A percentile compares a stretch with the other conserved stretches of the same genome.
These are phyloP conservation scores for Oxyscelio sp. DNA, from an alignment of 2,888 invertebrate species.

Conservation along the genomic window DNA sequence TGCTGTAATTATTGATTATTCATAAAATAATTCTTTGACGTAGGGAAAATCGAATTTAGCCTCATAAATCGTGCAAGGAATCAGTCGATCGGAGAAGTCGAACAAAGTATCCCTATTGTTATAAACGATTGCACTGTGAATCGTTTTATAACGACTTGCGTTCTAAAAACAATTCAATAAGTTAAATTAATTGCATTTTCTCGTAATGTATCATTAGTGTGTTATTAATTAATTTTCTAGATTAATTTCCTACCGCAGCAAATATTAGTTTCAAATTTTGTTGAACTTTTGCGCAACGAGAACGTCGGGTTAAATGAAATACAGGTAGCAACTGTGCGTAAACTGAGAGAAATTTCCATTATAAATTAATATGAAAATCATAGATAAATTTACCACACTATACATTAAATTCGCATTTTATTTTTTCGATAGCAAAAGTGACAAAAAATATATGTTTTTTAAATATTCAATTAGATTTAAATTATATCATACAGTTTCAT, in stretches of 20 bases:
- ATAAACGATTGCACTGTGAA: background rate
- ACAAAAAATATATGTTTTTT: too few species aligned
- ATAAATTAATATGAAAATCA: too few species aligned
- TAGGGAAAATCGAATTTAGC: conserved; percentile 15
- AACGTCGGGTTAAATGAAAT: background rate
- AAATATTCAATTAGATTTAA: too few species aligned
- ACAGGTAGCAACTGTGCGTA: too few species aligned
- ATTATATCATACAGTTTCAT: too few species aligned
- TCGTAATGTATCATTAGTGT: conserved; percentile 17
- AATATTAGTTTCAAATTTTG: conserved; percentile 41
- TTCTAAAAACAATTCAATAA: conserved; percentile 2
- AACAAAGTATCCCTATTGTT: conserved; percentile 6
- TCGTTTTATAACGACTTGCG: background rate
- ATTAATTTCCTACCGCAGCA: conserved; percentile 21
- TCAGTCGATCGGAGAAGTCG: conserved; percentile 1
- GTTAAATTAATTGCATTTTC: conserved; percentile 18
- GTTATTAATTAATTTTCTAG: conserved; percentile 33
- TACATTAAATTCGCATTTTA: too few species aligned
- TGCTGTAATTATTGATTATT: conserved; percentile 16
- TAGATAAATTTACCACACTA: too few species aligned
- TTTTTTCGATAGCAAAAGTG: too few species aligned
- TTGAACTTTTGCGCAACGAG: conserved; percentile 13
- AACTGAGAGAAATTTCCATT: too few species aligned
- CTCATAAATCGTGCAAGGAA: conserved; percentile 4
- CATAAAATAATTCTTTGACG: conserved; percentile 25